phyloP scores from a whole-genome alignment of 37 sponge, comb jelly and placozoan genomes.

The Spongilla lacustris region DNA sequence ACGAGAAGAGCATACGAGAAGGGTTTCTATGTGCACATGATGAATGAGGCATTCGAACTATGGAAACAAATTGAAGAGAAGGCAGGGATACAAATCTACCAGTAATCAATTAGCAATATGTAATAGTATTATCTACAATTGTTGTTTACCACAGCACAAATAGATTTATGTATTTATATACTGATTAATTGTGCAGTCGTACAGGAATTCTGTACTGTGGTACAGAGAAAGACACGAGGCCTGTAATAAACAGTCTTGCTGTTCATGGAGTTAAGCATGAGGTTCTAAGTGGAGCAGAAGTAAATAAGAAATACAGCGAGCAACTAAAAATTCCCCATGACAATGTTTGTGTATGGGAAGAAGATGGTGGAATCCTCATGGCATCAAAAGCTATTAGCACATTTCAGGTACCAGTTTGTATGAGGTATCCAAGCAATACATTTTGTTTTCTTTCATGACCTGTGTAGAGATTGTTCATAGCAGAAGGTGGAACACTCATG shows the following conservation, averaged over 20 bases:
- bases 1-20: slow-evolving; percentile 66
- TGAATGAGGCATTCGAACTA: slow-evolving; percentile 75
- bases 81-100: slow-evolving; percentile 51
- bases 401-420: slow-evolving; percentile 59
- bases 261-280: slow-evolving; percentile 27
- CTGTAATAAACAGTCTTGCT: not conserved
- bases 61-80: slow-evolving; percentile 79
- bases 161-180: not conserved
- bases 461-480: slow-evolving; percentile 64
- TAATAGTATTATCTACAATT: not conserved
- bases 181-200: slow-evolving; percentile 11
- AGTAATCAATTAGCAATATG: slow-evolving; percentile 17
- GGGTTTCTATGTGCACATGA: slow-evolving; percentile 71
- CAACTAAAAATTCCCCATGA: slow-evolving; percentile 64
- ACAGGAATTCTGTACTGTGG: slow-evolving; percentile 73
- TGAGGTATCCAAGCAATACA: not conserved
- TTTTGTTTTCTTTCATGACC: not conserved
- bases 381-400: slow-evolving; percentile 58
- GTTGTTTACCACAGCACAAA: not conserved
- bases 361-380: slow-evolving; percentile 64
- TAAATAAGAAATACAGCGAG: slow-evolving; percentile 34
- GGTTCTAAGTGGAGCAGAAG: slow-evolving; percentile 42
- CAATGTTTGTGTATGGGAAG: slow-evolving; percentile 65
- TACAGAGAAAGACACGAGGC: slow-evolving; percentile 3
- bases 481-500: slow-evolving; percentile 61